Evolutionary conservation across 2,797 vertebrate genomes (phyloP).

Genomic region (Syngnathus rostellatus): DNA sequence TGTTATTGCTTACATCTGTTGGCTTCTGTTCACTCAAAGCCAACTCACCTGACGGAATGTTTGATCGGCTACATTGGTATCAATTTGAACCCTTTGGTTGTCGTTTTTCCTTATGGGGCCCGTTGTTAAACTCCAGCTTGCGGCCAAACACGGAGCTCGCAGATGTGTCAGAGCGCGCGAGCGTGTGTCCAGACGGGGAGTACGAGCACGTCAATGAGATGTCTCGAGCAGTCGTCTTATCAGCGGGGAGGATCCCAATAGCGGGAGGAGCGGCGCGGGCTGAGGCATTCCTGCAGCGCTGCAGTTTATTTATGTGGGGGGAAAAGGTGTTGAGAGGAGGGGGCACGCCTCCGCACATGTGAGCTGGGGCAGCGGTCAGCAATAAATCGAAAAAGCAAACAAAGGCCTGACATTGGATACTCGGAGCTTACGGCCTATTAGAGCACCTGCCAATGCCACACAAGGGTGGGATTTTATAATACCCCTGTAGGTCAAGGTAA

Average conservation of each 20-base stretch:
- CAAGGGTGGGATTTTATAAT: conserved; percentile 35
- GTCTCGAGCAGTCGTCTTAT: conserved; percentile 47
- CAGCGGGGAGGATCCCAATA: conserved; percentile 50
- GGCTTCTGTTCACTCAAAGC: conserved; percentile 20
- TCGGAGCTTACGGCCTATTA: conserved; percentile 31
- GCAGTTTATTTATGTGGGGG: conserved; percentile 67
- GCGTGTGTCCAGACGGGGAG: conserved; percentile 36
- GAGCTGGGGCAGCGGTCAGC: conserved; percentile 53
- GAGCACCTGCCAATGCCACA: conserved; percentile 69
- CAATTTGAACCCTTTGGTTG: conserved; percentile 28
- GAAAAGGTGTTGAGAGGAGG: conserved; percentile 61
- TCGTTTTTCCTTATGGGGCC: conserved; percentile 37
- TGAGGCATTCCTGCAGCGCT: conserved; percentile 55
- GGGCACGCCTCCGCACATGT: conserved; percentile 55
- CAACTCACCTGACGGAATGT: conserved; percentile 26
- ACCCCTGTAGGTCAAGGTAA: conserved; percentile 41
- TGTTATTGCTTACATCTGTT: conserved; percentile 8
- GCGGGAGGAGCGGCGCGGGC: conserved; percentile 35
- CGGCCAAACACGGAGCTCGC: conserved; percentile 27
- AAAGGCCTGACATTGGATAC: conserved; percentile 62
- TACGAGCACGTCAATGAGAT: conserved; percentile 27
- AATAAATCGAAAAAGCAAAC: conserved; percentile 71
- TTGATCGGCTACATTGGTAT: conserved; percentile 15
- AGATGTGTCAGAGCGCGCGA: conserved; percentile 47
- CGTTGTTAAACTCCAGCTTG: conserved; percentile 28